Percentiles rank a stretch among this genome's conserved stretches.
Conservation (phyloP, 2,797 vertebrate genomes). For the Danio jaintianensis region DNA sequence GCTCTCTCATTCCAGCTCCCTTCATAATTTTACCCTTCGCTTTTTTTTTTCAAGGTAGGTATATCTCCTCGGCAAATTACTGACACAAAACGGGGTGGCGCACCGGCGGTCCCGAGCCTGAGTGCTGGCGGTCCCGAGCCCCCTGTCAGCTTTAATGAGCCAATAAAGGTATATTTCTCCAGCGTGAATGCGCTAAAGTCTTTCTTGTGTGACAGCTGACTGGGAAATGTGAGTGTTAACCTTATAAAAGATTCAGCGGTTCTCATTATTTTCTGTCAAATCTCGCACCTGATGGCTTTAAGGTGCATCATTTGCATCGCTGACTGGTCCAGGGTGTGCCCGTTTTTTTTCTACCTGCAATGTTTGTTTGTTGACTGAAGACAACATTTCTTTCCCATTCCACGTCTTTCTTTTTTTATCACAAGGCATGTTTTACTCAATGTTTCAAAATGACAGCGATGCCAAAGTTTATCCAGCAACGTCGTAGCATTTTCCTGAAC, state of each 20-base stretch:
- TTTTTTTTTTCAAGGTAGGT: conserved; percentile 77
- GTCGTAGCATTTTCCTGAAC: conserved; percentile 71
- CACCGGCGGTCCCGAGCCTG: conserved; percentile 72
- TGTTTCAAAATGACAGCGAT: conserved; percentile 78
- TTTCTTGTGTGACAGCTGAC: conserved; percentile 99
- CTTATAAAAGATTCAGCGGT: conserved; percentile 99
- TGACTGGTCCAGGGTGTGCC: conserved; percentile 78
- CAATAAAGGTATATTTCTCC: conserved; percentile 96
- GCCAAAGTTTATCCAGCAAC: conserved; percentile 81
- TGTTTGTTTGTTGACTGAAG: conserved; percentile 77
- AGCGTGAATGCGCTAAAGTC: conserved; percentile 93
- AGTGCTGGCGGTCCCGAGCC: conserved; percentile 85
- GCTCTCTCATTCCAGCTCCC: conserved; percentile 64
- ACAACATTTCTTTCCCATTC: conserved; percentile 68
- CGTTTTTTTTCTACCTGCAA: conserved; percentile 39
- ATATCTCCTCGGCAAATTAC: conserved; percentile 94
- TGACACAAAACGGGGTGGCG: conserved; percentile 97
- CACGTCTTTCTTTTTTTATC: conserved; percentile 47
- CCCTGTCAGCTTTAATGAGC: conserved; percentile 99
- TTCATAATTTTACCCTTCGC: conserved; percentile 68
- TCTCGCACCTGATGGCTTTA: conserved; percentile 90
- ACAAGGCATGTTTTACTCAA: conserved; percentile 70
- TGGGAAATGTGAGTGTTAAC: conserved; percentile 97
- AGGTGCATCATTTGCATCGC: conserved; percentile 93
- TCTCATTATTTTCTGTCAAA: conserved; percentile 99